Base-by-base conservation (phyloP, 2,797 vertebrate genomes). In the Sebastes dallii region DNA sequence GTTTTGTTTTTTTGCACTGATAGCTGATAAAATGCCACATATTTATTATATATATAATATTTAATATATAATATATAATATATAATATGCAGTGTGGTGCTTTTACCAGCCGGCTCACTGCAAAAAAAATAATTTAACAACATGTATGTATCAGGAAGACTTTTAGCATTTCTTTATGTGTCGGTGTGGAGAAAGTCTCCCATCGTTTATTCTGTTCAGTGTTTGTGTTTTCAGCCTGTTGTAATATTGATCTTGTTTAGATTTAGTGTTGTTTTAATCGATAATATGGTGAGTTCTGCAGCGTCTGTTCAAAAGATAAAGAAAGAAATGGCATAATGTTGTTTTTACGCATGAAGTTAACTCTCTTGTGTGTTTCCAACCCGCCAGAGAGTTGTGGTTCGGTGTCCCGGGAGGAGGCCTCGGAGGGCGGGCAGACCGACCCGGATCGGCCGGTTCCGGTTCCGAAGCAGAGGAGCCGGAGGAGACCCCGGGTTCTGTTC, bases 401-500 rank as follows among this genome's bases (percentile, higher is more conserved):
- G 80, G 68, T 79, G 89, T 94, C 96, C 91, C 96, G 96, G 77
- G 96, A 96, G 6, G 90, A 93, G 46, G 82, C 89, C 0, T 81
- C 84, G 34, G 96, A 96, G 67, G 68, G 68, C 84, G 95, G 94
- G 11, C 89, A 91, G 36, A 92, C 86, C 4, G 96, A 96, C 25
- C 39, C 91, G 5, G 97, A 97, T 78, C 93, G 96, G 82, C 97
- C 97, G 29, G 74, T 6, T 32, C 30, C 30, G 30, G 30, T 32
- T 32, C 30, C 30, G 70, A 88, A 97, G 94, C 96, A 95, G 77
- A 88, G 97, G 61, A 97, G 96, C 88, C 95, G 97, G 54, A 93
- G 97, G 94, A 97, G 98, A 90, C 97, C 97, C 12, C 88, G 97
- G 2, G 97, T 98, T 4, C 97, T 98, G 77, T 98, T 98, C 95